Percentiles rank a stretch among this genome's conserved stretches.
Conservation (phyloP, 2,797 vertebrate species). For the Carapus acus region DNA sequence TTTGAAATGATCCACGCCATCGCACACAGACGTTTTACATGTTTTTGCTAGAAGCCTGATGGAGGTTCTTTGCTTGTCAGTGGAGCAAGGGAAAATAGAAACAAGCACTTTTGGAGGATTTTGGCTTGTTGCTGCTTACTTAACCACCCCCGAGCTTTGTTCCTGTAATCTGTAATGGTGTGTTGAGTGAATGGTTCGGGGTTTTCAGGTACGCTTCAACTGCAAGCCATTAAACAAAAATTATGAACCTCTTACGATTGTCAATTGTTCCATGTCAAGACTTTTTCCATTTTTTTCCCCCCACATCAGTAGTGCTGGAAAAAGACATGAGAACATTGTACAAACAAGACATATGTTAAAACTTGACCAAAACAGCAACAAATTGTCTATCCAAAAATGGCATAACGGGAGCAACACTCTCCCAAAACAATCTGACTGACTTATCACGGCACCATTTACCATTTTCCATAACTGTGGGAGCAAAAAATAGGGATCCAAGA, state of each 20-base stretch:
- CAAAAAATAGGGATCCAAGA: constrained; percentile 4
- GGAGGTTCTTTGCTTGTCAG: constrained; percentile 31
- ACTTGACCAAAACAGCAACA: not conserved
- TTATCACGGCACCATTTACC: not conserved
- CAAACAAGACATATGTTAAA: not conserved
- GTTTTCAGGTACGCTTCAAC: constrained; percentile 25
- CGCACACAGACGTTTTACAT: constrained; percentile 33
- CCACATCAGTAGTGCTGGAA: not conserved
- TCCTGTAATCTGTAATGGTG: constrained; percentile 28
- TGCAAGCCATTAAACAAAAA: constrained; percentile 34
- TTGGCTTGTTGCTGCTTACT: constrained; percentile 23
- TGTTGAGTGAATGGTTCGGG: constrained; percentile 2
- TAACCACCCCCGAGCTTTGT: constrained; percentile 16
- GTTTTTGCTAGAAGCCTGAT: constrained; percentile 37
- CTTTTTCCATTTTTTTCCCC: constrained; percentile 17
- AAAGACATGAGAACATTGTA: constrained; percentile 1
- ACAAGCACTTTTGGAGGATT: constrained; percentile 19
- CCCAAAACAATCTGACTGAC: constrained; percentile 7
- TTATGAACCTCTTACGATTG: constrained; percentile 20
- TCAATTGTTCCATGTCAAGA: constrained; percentile 24
- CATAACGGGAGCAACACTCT: constrained; percentile 11
- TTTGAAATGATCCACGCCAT: constrained; percentile 42
- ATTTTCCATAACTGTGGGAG: not conserved
- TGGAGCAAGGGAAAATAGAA: constrained; percentile 11
- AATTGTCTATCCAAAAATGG: constrained; percentile 16